Conservation (phyloP, 2,888 invertebrate genomes). For the Tetramorium bicarinatum region DNA sequence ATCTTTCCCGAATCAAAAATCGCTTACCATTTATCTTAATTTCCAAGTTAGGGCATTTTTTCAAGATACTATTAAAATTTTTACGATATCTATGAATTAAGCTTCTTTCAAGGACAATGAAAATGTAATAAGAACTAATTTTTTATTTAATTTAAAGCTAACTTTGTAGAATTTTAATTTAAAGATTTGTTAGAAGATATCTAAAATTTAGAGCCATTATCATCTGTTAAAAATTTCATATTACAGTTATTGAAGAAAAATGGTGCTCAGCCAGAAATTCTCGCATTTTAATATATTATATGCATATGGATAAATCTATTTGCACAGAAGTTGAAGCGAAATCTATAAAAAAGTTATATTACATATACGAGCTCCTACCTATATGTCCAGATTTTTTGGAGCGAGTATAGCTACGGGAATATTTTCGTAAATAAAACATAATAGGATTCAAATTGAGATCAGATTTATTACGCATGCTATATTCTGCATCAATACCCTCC, state of each 20-base stretch:
- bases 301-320: not conserved
- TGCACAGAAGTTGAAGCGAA: not conserved
- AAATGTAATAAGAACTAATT: not conserved
- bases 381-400: constrained; percentile 3
- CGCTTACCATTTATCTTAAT: not conserved
- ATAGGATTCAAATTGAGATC: constrained; percentile 31
- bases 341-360: constrained; percentile 24
- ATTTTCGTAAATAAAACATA: constrained; percentile 42
- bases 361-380: not conserved
- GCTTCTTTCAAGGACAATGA: not conserved
- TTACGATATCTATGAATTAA: not conserved
- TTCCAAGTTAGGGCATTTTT: not conserved
- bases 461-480: constrained; percentile 36
- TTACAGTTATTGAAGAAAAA: constrained; percentile 13
- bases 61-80: not conserved
- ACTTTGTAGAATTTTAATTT: not conserved
- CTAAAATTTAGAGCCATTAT: not conserved
- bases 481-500: constrained; percentile 13
- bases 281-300: constrained; percentile 10
- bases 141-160: not conserved
- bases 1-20: not conserved
- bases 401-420: not conserved
- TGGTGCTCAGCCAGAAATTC: not conserved
- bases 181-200: not conserved
- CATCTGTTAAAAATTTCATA: not conserved